Evolutionary conservation across 2,888 invertebrate species (phyloP).

Genomic region (Patella caerulea): DNA sequence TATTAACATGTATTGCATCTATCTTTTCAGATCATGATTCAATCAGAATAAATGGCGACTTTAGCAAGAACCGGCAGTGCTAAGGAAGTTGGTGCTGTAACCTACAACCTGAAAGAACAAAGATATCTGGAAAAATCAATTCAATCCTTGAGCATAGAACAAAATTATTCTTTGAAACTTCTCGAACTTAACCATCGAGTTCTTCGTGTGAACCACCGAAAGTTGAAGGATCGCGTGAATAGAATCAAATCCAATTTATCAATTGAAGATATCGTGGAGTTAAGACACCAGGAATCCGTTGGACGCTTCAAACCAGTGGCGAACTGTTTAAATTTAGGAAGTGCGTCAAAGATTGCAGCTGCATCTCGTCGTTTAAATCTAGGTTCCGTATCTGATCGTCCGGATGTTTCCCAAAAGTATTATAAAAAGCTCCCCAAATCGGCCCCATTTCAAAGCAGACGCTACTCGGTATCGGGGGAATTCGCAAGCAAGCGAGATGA

Average conservation of each 20-base stretch:
- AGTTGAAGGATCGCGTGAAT: conserved; percentile 59
- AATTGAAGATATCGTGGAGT: conserved; percentile 53
- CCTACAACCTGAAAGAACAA: conserved; percentile 61
- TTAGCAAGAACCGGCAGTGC: conserved; percentile 28
- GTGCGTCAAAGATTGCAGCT: conserved; percentile 57
- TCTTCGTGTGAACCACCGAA: conserved; percentile 57
- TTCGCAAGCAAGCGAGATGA: background rate
- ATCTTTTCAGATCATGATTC: too few species aligned
- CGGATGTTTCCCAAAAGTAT: conserved; percentile 15
- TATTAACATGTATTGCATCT: too few species aligned
- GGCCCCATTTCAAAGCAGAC: conserved; percentile 14
- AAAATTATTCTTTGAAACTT: conserved; percentile 58
- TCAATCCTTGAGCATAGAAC: conserved; percentile 55
- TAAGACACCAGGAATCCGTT: conserved; percentile 53
- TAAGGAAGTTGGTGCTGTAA: conserved; percentile 56
- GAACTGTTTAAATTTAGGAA: conserved; percentile 48
- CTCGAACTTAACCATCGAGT: conserved; percentile 60
- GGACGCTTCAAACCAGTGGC: conserved; percentile 49
- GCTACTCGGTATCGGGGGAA: conserved; percentile 55
- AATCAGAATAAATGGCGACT: background rate
- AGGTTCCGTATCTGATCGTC: conserved; percentile 7
- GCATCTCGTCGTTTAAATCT: conserved; percentile 57
- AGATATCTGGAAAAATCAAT: conserved; percentile 61
- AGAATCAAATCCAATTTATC: conserved; percentile 59
- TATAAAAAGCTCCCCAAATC: conserved; percentile 24